Evolutionary conservation across 2,797 vertebrate genomes (phyloP).

Genomic region (Poecilia gillii): DNA sequence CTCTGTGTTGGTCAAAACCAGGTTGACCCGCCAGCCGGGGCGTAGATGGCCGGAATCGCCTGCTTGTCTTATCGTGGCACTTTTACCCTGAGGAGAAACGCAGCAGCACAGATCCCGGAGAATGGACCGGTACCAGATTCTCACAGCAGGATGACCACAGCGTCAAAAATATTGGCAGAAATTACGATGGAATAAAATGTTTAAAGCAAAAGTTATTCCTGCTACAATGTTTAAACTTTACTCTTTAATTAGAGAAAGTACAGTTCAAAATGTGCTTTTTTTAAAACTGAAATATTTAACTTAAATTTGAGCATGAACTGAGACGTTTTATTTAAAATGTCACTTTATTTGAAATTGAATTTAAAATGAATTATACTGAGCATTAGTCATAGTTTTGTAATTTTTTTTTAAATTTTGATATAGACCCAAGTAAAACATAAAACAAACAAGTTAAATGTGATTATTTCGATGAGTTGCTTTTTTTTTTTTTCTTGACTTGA

Average conservation of each 20-base stretch:
- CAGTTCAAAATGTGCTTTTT: background rate
- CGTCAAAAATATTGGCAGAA: background rate
- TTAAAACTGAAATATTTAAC: background rate
- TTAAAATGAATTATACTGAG: background rate
- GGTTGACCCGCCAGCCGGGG: constrained; percentile 47
- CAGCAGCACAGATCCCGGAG: background rate
- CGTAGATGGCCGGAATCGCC: constrained; percentile 28
- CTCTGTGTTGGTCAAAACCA: constrained; percentile 45
- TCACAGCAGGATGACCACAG: background rate
- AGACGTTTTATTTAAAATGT: background rate
- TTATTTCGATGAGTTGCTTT: background rate
- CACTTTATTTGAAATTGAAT: background rate
- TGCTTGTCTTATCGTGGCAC: constrained; percentile 16
- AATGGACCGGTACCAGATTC: background rate
- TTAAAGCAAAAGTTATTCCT: background rate
- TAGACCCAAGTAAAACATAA: background rate
- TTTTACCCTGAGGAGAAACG: constrained; percentile 54
- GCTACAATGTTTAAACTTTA: background rate
- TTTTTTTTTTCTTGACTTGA: background rate
- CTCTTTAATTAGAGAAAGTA: background rate
- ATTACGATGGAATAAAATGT: background rate
- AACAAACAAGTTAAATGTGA: background rate
- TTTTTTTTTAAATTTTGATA: background rate
- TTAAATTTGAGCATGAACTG: background rate
- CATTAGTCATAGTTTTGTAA: background rate